Conservation (phyloP, 2,888 invertebrate species). For the Litoditis marina region DNA sequence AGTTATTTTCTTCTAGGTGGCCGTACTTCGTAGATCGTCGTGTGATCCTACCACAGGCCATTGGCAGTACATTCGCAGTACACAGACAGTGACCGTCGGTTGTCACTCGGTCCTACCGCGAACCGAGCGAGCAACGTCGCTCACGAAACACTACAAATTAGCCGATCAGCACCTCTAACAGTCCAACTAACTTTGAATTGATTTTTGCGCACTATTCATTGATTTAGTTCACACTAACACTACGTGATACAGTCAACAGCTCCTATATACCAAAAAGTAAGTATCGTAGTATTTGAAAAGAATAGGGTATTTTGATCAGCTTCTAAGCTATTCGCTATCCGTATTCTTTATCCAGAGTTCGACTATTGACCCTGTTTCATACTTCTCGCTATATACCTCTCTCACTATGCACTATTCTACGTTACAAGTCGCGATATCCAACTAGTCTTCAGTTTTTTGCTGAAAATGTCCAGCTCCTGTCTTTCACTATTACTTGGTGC, state of each 20-base stretch:
- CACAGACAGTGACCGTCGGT: slow-evolving; percentile 48
- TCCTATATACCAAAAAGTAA: too few species aligned
- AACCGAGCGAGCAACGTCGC: slow-evolving; percentile 32
- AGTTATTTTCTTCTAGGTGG: slow-evolving; percentile 18
- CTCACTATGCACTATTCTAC: not conserved
- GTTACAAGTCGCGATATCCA: not conserved
- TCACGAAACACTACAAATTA: slow-evolving; percentile 14
- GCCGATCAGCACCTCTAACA: too few species aligned
- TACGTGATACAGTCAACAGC: too few species aligned
- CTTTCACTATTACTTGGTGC: not conserved
- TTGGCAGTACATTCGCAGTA: slow-evolving; percentile 33
- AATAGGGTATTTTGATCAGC: too few species aligned
- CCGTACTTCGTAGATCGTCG: slow-evolving; percentile 42
- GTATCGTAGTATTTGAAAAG: too few species aligned
- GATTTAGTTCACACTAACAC: too few species aligned
- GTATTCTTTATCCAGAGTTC: not conserved
- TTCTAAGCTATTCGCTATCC: too few species aligned
- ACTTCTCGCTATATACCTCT: not conserved
- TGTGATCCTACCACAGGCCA: slow-evolving; percentile 42
- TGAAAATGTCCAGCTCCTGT: too few species aligned
- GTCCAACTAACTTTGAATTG: too few species aligned
- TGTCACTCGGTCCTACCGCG: slow-evolving; percentile 56
- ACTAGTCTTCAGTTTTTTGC: too few species aligned
- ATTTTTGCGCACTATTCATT: too few species aligned
- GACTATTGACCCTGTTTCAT: not conserved